Base-by-base conservation (phyloP, 37 sponge, comb jelly and placozoan species). In the Bolinopsis microptera region DNA sequence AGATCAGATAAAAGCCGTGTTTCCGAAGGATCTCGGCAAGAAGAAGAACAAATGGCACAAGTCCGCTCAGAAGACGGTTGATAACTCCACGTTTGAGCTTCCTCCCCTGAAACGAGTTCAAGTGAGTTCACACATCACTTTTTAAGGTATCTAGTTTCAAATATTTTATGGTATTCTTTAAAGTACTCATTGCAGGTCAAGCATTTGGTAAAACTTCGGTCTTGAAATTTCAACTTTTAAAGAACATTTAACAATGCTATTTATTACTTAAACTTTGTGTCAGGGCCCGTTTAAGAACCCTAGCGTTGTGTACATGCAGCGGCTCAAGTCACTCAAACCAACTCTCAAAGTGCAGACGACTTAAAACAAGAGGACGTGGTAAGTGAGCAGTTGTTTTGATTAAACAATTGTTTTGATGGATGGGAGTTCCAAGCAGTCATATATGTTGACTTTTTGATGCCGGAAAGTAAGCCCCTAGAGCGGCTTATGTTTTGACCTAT, bases 11-110 rank as follows among this genome's bases (percentile, higher is more conserved):
- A 86, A 40, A n/a, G 90, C 41, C 25, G 90, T 86, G 2, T 86
- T 86, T 25, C 90, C 41, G 13, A 41, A 41, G 26, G 35, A 86
- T 24, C 61, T 86, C 27, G 39, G 27, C 30, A 86, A 86, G 90
- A 86, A 86, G 41, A 86, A 86, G 30, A 86, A 39, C 61, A 41
- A 23, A 48, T 86, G 90, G 90, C 90, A 86, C 90, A 86, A 86
- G 61, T 22, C 90, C 18, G 90, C 26, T 5, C 13, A 3, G 2
- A n/a, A n/a, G 18, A 38, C 13, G 25, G 90, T 39, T 27, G 90
- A 86, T 35, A 77, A 77, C 21, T 32, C 80, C 5, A 77, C 80
- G 2, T 77, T 35, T 36, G 80, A 77, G 24, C 90, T 86, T 9
- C 90, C 90, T 28, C 90, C 90, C 30, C 30, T 86, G 0, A 86